A percentile compares a stretch with the other conserved stretches of the same genome.
Conservation (phyloP, 2,797 vertebrate species). For the Prunella strophiata region DNA sequence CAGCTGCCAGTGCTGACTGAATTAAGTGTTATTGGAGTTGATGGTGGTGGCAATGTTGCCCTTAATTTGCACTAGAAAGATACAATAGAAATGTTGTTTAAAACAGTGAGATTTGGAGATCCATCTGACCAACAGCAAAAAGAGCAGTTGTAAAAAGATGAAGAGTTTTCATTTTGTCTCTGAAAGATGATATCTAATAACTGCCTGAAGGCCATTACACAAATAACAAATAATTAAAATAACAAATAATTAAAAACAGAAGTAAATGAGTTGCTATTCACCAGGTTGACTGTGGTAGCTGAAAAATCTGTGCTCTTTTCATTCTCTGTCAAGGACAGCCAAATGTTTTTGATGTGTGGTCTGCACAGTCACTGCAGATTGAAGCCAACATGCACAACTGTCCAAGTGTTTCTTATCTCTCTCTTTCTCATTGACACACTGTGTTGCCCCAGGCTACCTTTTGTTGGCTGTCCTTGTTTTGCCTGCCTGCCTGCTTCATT, state of each 20-base stretch:
- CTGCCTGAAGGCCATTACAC: background rate
- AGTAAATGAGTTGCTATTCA: background rate
- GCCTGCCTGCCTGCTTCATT: constrained; percentile 9
- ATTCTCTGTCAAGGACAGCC: constrained; percentile 45
- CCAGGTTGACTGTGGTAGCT: background rate
- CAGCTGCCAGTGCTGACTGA: background rate
- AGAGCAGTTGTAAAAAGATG: background rate
- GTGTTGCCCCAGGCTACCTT: constrained; percentile 22
- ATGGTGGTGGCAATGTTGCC: background rate
- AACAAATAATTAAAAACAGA: background rate
- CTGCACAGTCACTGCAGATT: constrained; percentile 46
- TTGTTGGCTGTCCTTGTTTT: constrained; percentile 52
- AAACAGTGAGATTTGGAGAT: background rate
- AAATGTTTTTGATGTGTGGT: constrained; percentile 45
- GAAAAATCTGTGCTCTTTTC: background rate
- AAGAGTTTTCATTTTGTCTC: background rate
- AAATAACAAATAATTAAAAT: background rate
- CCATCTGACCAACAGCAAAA: background rate
- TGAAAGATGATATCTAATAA: background rate
- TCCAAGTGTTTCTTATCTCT: constrained; percentile 60
- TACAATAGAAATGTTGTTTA: background rate
- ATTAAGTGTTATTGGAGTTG: background rate
- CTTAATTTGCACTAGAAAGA: background rate
- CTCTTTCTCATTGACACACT: constrained; percentile 34
- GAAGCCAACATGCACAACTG: constrained; percentile 57